Evolutionary conservation across 2,113 vertebrate genomes (phyloP).

Genomic region (Haemorhous mexicanus): DNA sequence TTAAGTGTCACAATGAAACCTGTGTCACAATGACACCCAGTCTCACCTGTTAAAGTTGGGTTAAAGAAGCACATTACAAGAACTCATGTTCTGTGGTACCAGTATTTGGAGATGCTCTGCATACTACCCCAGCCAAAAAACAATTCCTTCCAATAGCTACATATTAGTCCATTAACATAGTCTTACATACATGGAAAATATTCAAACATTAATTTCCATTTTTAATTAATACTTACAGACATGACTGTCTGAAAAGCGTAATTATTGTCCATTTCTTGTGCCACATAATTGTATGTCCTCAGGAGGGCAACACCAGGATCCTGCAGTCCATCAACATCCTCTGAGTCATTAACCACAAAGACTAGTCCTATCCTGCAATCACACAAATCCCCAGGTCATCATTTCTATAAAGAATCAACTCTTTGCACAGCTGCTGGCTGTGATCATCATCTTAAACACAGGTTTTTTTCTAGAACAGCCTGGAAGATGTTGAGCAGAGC

Average conservation of each 20-base stretch:
- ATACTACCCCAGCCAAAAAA: not conserved
- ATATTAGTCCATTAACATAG: not conserved
- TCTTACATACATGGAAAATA: not conserved
- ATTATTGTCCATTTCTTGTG: slow-evolving; percentile 87
- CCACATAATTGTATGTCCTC: slow-evolving; percentile 91
- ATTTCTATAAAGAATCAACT: not conserved
- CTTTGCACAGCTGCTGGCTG: not conserved
- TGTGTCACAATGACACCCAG: not conserved
- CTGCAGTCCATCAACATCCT: slow-evolving; percentile 89
- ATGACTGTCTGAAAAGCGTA: slow-evolving; percentile 89
- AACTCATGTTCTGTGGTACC: not conserved
- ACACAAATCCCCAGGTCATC: not conserved
- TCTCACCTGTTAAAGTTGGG: not conserved
- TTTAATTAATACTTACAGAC: slow-evolving; percentile 78
- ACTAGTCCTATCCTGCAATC: slow-evolving; percentile 84
- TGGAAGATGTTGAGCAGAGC: not conserved
- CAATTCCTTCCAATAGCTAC: not conserved
- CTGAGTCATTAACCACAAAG: slow-evolving; percentile 89
- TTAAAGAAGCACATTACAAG: not conserved
- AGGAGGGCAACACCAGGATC: slow-evolving; percentile 91
- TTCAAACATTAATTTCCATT: not conserved
- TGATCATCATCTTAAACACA: not conserved
- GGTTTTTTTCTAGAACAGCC: not conserved
- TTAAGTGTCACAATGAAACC: not conserved
- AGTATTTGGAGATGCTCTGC: not conserved